phyloP scores from a whole-genome alignment of 2,888 invertebrate genomes.

The Pachymerium ferrugineum region DNA sequence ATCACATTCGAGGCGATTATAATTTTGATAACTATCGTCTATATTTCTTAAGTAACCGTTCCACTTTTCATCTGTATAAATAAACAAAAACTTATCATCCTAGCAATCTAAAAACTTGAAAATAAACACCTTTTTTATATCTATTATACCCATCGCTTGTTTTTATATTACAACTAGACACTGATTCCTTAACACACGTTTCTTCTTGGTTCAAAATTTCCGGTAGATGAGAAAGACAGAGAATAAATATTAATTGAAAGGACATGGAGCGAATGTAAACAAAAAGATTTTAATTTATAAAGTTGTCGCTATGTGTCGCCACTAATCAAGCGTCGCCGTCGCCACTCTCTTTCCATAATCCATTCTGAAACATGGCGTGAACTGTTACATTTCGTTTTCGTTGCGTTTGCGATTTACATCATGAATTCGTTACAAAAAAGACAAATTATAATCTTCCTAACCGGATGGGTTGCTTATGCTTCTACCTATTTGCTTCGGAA shows the following conservation, averaged over 20 bases:
- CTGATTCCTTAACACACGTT: not conserved
- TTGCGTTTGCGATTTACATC: not conserved
- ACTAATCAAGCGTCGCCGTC: no score
- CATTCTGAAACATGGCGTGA: no score
- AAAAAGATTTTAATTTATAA: no score
- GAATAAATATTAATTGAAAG: no score
- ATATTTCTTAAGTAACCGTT: conserved; percentile 43
- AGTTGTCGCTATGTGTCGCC: no score
- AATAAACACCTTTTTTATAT: not conserved
- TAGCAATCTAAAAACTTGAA: no score
- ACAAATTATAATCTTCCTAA: not conserved
- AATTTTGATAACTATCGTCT: conserved; percentile 42
- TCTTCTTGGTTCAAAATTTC: no score
- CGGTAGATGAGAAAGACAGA: no score
- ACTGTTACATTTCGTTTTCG: not conserved
- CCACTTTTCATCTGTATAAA: conserved; percentile 40
- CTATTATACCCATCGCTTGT: not conserved
- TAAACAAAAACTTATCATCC: not conserved
- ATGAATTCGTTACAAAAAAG: not conserved
- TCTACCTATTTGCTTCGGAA: conserved; percentile 23
- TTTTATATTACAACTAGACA: not conserved
- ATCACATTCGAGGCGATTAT: conserved; percentile 41
- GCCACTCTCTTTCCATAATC: no score
- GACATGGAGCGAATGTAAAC: no score
- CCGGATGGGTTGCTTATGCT: conserved; percentile 16